Conservation (phyloP, 2,888 invertebrate genomes). For the Coremacera marginata region DNA sequence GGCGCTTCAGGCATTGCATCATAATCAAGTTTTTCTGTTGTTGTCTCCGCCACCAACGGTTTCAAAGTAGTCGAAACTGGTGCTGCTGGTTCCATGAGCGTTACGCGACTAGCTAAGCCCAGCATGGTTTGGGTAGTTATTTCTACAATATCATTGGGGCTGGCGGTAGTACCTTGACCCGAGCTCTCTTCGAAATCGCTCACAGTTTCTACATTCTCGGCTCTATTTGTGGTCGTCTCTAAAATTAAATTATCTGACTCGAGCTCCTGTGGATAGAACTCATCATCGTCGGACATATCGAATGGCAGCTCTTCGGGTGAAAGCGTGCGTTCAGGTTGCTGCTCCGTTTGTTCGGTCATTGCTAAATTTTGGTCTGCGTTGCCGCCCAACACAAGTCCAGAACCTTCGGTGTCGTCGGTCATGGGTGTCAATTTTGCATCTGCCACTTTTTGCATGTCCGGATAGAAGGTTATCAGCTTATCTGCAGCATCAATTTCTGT, state of each 20-base stretch:
- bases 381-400: neutral
- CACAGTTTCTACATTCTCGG: neutral
- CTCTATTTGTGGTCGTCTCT: constrained; percentile 58
- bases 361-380: neutral
- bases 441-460: constrained; percentile 47
- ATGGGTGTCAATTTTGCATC: constrained; percentile 10
- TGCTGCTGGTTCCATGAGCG: constrained; percentile 70
- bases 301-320: constrained; percentile 63
- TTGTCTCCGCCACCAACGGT: constrained; percentile 54
- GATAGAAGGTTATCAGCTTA: constrained; percentile 55
- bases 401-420: constrained; percentile 28
- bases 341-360: neutral
- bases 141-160: constrained; percentile 61
- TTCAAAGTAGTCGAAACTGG: constrained; percentile 61
- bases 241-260: constrained; percentile 63
- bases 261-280: constrained; percentile 55
- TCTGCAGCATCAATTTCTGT: constrained; percentile 42
- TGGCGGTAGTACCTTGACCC: constrained; percentile 54
- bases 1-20: constrained; percentile 57
- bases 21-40: constrained; percentile 48
- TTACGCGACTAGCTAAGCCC: constrained; percentile 68
- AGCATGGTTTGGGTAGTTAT: constrained; percentile 68
- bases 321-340: constrained; percentile 51
- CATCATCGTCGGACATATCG: constrained; percentile 56
- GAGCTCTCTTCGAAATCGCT: constrained; percentile 20